A percentile compares a stretch with the other conserved stretches of the same genome.
phyloP scores from a whole-genome alignment of 2,797 vertebrate genomes.

The Anguilla anguilla region DNA sequence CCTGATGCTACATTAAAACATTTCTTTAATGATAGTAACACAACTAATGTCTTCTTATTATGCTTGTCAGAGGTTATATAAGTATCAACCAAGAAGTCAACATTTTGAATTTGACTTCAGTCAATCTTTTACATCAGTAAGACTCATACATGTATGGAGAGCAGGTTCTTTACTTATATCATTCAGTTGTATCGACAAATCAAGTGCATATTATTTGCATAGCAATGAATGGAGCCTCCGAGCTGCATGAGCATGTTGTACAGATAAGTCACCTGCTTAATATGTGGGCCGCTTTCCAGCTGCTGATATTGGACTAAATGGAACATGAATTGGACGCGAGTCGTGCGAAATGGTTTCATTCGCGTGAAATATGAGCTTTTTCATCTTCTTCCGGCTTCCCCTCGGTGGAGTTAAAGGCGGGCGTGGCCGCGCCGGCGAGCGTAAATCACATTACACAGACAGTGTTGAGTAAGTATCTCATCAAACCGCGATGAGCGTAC shows the following conservation, averaged over 20 bases:
- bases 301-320: not conserved
- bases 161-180: not conserved
- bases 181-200: not conserved
- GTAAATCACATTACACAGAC: slow-evolving; percentile 27
- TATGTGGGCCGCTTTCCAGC: not conserved
- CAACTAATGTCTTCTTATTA: too few relatives aligned
- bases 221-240: not conserved
- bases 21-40: too few relatives aligned
- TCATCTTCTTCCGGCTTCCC: slow-evolving; percentile 10
- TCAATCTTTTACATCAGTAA: not conserved
- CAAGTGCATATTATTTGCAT: not conserved
- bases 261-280: not conserved
- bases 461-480: slow-evolving; percentile 13
- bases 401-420: not conserved
- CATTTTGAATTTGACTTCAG: not conserved
- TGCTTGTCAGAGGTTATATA: too few relatives aligned
- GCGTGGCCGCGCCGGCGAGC: not conserved
- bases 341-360: not conserved
- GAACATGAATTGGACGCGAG: not conserved
- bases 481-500: not conserved
- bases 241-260: not conserved
- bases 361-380: not conserved
- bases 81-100: too few relatives aligned
- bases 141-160: not conserved
- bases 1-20: too few relatives aligned